Evolutionary conservation across 2,113 vertebrate genomes (phyloP).

Genomic region (Ameiurus melas): DNA sequence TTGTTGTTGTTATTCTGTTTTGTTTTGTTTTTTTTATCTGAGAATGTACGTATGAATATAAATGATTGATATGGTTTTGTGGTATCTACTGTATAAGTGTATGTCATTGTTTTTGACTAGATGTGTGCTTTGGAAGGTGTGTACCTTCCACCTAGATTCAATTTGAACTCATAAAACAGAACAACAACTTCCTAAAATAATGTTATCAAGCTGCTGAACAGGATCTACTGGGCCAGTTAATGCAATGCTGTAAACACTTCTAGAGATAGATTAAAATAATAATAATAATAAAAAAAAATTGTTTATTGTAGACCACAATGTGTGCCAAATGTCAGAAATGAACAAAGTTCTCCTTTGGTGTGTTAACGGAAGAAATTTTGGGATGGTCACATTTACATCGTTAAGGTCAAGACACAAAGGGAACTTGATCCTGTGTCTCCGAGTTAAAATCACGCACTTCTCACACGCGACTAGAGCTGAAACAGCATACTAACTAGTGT

Average conservation of each 20-base stretch:
- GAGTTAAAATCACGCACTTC: background rate
- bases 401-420: background rate
- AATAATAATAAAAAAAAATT: too few species aligned
- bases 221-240: background rate
- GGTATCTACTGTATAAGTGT: background rate
- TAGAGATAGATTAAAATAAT: background rate
- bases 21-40: too few species aligned
- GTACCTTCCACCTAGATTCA: background rate
- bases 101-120: background rate
- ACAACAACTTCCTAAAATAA: background rate
- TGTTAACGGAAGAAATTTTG: background rate
- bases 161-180: background rate
- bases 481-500: background rate
- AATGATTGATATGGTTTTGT: background rate
- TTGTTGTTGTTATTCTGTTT: background rate
- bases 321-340: background rate
- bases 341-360: background rate
- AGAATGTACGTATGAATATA: background rate
- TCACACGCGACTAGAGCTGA: background rate
- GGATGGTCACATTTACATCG: conserved; percentile 5
- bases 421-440: background rate
- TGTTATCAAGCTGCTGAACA: background rate
- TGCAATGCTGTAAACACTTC: too few species aligned
- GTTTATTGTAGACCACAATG: background rate
- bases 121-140: background rate